A percentile compares a stretch with the other conserved stretches of the same genome.
phyloP scores from a whole-genome alignment of 2,797 vertebrate genomes.

The Euphonia xanthogaster region DNA sequence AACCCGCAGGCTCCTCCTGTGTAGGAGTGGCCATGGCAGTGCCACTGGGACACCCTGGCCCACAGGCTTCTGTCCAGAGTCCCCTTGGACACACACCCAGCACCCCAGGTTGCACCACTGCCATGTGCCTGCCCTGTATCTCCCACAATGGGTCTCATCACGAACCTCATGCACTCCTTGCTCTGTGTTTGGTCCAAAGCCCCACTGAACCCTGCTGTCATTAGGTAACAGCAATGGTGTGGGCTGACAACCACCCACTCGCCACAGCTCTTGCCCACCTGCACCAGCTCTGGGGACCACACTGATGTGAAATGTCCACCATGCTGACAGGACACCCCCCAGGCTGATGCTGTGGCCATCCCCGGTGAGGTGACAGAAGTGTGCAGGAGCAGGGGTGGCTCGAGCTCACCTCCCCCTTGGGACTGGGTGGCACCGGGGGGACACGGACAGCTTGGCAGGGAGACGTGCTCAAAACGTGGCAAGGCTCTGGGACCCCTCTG shows the following conservation, averaged over 20 bases:
- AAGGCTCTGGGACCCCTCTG: not conserved
- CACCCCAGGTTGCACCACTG: fast-evolving
- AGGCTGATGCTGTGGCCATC: fast-evolving
- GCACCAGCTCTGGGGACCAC: fast-evolving
- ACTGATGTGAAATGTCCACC: fast-evolving
- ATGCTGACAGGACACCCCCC: not conserved
- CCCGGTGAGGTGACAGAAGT: fast-evolving
- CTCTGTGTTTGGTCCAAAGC: not conserved
- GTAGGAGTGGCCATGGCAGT: fast-evolving
- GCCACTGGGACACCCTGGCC: not conserved
- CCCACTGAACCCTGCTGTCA: fast-evolving
- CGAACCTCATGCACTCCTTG: fast-evolving
- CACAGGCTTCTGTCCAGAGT: not conserved
- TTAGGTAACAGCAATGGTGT: not conserved
- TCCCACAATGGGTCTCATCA: not conserved
- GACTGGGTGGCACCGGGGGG: not conserved
- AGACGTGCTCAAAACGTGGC: fast-evolving
- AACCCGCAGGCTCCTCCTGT: too few relatives aligned
- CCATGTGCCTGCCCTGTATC: not conserved
- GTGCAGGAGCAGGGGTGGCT: not conserved
- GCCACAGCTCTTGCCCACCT: fast-evolving
- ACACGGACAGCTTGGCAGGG: not conserved
- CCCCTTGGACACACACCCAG: fast-evolving
- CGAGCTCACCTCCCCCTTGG: not conserved
- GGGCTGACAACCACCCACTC: not conserved